Base-by-base conservation (phyloP, 2,888 invertebrate species). In the Sisyra nigra region DNA sequence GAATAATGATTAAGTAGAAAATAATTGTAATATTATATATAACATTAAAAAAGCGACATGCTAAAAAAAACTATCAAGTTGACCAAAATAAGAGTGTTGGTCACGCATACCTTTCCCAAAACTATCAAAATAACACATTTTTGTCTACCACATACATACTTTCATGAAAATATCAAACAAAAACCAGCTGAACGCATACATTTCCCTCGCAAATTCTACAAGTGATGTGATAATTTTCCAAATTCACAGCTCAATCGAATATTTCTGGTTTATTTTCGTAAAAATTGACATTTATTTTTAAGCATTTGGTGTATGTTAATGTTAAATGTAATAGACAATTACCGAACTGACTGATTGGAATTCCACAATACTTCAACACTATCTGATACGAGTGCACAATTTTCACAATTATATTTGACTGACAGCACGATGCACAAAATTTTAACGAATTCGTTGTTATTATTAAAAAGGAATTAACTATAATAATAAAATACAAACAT, bases 291-390 rank as follows among this genome's bases (percentile, higher is more conserved):
- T 24, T 24, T 24, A 24, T 24, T 24, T 24, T 24, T 24, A 24
- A 24, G 24, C 24, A 24, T 24, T 24, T 24, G 24, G 24, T 24
- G 24, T 24, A 24, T 5, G 24, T 24, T 24, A 24, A 24, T 24
- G 24, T 24, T 24, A 24, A 24, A 24, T 24, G 24, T 24, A 24
- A 35, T 15, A 15, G 17, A 13, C 38, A 24, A 18, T 31, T 29
- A 40, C 30, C 31, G 40, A 29, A 41, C 35, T 41, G 41, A 13
- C 29, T 34, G 41, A 43, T 19, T 43, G 38, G 43, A 43, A 43
- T 43, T 43, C 43, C 43, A 19, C 37, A 42, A 37, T 15, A 35
- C 38, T 43, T 37, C 18, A 41, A 41, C 31, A 41, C 34, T 37
- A 40, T 40, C 14, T 37, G 37, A 15, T 37, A 43, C 30, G 38